phyloP scores from a whole-genome alignment of 2,113 vertebrate genomes.

The Psittacus erithacus region DNA sequence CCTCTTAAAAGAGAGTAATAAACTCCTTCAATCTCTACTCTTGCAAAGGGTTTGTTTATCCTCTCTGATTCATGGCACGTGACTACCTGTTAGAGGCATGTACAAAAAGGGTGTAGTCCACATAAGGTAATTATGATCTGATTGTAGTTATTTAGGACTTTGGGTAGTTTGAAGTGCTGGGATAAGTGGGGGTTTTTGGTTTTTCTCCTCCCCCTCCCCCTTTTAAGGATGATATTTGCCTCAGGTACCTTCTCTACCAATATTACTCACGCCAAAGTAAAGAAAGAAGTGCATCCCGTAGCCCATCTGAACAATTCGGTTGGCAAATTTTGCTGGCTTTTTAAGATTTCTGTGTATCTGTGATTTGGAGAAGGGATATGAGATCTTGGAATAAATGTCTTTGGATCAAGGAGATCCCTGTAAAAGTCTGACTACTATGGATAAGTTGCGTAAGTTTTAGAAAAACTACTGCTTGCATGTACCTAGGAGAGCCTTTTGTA shows the following conservation, averaged over 20 bases:
- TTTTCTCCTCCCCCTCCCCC: not conserved
- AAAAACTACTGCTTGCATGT: not conserved
- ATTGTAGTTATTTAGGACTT: not conserved
- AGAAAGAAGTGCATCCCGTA: not conserved
- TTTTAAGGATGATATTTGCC: not conserved
- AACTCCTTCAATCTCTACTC: not conserved
- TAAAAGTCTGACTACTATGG: not conserved
- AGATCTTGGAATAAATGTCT: not conserved
- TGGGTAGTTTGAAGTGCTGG: not conserved
- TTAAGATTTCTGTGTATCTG: not conserved
- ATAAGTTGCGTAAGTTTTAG: not conserved
- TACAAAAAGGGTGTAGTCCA: fast-evolving
- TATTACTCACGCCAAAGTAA: not conserved
- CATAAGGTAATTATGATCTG: too few relatives aligned
- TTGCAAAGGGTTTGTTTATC: not conserved
- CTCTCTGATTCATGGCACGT: not conserved
- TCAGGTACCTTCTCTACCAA: not conserved
- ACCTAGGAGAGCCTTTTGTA: not conserved
- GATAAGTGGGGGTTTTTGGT: not conserved
- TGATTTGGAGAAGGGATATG: not conserved
- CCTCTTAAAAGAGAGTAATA: not conserved
- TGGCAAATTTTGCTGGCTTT: not conserved
- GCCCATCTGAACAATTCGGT: not conserved
- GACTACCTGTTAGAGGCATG: not conserved
- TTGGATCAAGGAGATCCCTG: not conserved